These are phyloP conservation scores for Luffia ferchaultella DNA, from an alignment of 2,888 invertebrate genomes.

Conservation along the genomic window DNA sequence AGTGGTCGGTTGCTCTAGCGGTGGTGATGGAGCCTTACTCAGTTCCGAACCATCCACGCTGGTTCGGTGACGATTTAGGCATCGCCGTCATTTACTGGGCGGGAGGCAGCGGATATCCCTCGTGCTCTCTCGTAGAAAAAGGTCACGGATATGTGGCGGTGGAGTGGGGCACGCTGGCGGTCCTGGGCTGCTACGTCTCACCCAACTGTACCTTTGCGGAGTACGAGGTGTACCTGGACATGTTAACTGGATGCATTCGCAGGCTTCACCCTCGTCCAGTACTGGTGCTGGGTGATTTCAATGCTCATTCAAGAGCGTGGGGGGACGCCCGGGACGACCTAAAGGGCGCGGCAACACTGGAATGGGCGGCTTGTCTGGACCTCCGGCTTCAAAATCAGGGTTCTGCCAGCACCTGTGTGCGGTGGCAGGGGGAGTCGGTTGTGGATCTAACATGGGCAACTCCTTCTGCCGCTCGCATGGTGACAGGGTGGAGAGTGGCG, in stretches of 20 bases:
- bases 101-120: too few relatives aligned
- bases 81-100: too few relatives aligned
- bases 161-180: too few relatives aligned
- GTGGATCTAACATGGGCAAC: conserved; percentile 13
- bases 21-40: too few relatives aligned
- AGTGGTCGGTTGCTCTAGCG: too few relatives aligned
- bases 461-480: conserved; percentile 7
- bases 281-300: conserved; percentile 15
- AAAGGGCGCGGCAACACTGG: conserved; percentile 10
- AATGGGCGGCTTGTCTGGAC: conserved; percentile 10
- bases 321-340: conserved; percentile 9
- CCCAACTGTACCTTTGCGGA: too few relatives aligned
- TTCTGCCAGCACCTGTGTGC: conserved; percentile 14
- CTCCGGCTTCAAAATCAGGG: conserved; percentile 12
- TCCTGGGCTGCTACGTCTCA: not conserved
- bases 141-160: too few relatives aligned
- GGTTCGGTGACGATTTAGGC: too few relatives aligned
- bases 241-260: not conserved
- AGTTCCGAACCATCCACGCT: too few relatives aligned
- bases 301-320: not conserved
- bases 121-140: too few relatives aligned
- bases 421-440: conserved; percentile 15
- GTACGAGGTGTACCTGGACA: not conserved
- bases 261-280: conserved; percentile 9
- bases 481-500: conserved; percentile 11